A percentile compares a stretch with the other conserved stretches of the same genome.
Conservation (phyloP, 2,888 invertebrate species). For the Dasypogon diadema region DNA sequence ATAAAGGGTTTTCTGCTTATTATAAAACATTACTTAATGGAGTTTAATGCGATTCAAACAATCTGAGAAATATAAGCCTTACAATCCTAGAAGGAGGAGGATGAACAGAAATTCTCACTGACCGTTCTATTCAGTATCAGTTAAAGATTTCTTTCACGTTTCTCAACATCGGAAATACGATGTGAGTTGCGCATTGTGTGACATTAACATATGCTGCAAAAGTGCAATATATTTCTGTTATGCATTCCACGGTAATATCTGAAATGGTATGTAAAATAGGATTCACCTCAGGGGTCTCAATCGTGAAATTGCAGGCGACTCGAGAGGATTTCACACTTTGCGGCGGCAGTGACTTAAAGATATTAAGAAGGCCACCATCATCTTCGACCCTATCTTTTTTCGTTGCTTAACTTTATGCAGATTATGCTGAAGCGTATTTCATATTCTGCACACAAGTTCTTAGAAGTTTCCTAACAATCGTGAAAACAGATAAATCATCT, state of each 20-base stretch:
- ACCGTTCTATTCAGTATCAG: neutral
- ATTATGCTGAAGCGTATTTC: slow-evolving; percentile 39
- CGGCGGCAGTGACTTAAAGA: slow-evolving; percentile 44
- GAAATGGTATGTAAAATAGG: slow-evolving; percentile 55
- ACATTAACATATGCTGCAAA: slow-evolving; percentile 54
- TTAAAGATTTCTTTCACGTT: slow-evolving; percentile 36
- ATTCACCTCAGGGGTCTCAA: slow-evolving; percentile 57
- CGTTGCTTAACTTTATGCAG: slow-evolving; percentile 25
- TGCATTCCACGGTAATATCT: slow-evolving; percentile 54
- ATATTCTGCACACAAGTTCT: slow-evolving; percentile 40
- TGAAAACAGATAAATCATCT: slow-evolving; percentile 37
- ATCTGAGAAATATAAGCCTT: too few species aligned
- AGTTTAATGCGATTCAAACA: too few species aligned
- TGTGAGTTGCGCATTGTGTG: slow-evolving; percentile 30
- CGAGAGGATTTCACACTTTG: slow-evolving; percentile 55
- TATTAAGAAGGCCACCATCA: slow-evolving; percentile 49
- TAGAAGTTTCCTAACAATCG: slow-evolving; percentile 38
- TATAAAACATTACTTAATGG: too few species aligned
- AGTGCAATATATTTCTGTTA: slow-evolving; percentile 55
- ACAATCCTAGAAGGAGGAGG: too few species aligned
- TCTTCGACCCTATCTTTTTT: slow-evolving; percentile 46
- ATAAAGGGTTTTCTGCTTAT: too few species aligned
- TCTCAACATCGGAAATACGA: slow-evolving; percentile 33
- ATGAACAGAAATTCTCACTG: neutral
- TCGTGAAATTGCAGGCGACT: slow-evolving; percentile 54